Evolutionary conservation across 2,888 invertebrate species (phyloP), one percentile per base, ranked within the genome.

Genomic region (Euplexia lucipara): DNA sequence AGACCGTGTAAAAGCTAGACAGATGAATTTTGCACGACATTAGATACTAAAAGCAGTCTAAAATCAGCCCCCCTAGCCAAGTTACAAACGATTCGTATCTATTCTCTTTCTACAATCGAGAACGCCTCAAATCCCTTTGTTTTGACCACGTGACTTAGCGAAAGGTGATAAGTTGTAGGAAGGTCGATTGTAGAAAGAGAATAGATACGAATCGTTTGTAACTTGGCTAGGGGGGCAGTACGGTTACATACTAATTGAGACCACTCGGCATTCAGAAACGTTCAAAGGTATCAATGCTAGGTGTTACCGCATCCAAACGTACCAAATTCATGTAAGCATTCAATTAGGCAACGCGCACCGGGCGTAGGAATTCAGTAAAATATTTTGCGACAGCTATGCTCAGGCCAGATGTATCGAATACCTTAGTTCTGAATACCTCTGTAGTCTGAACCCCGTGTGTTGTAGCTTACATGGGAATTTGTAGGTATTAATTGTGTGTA

Each of bases 301-400:
- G 48, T 59, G 59, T 66, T 65, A 58, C 54, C 66, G 16, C 52
- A 52, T 73, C 67, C 37, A 7, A 37, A 57, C 35, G 22, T 35
- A 20, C 9, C 10, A 37, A 26, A 49, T 51, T 60, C 52, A 44
- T 56, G 62, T 51, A 37, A 41, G 58, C 65, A 81, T 79, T 79
- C 70, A 71, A 75, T 77, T 68, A 67, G 64, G 20, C 56, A 56
- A 61, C 41, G 53, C 51, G 57, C 56, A 60, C 56, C 41, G 9
- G 2, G 35, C 30, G 39, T 42, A 30, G 75, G 78, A 57, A 78
- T 75, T 62, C 32, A 58, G 60, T 63, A 39, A 78, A 77, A 73
- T 77, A 79, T 83, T 82, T 75, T 61, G 81, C 74, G 73, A 78
- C 80, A 72, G 44, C 45, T 54, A 61, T 70, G 66, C 32, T 37